A percentile compares a stretch with the other conserved stretches of the same genome.
Evolutionary conservation across 2,113 vertebrate genomes (phyloP).

Genomic region (Carollia perspicillata): DNA sequence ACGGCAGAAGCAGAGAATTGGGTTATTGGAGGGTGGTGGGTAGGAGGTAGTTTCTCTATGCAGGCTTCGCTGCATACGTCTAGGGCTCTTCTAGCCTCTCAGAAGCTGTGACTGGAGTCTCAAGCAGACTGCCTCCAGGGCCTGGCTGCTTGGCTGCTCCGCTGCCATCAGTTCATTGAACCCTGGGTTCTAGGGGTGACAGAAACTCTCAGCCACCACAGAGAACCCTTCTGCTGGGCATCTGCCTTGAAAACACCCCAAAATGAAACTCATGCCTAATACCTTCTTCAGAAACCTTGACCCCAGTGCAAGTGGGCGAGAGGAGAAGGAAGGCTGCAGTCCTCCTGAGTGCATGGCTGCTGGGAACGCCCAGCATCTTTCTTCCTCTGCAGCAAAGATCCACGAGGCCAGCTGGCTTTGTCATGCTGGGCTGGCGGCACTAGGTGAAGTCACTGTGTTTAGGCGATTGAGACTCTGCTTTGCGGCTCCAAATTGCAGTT

Average conservation of each 20-base stretch:
- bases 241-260: neutral
- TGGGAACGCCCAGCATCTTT: neutral
- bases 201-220: neutral
- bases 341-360: neutral
- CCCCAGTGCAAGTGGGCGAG: neutral
- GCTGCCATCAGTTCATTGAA: neutral
- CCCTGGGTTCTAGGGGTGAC: neutral
- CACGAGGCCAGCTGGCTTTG: slow-evolving; percentile 44
- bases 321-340: neutral
- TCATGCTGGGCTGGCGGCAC: slow-evolving; percentile 36
- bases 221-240: slow-evolving; percentile 44
- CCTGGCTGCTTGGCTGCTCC: neutral
- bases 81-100: neutral
- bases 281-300: slow-evolving; percentile 1
- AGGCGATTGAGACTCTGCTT: neutral
- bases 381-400: neutral
- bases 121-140: neutral
- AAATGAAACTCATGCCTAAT: neutral
- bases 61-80: neutral
- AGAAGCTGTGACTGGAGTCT: neutral
- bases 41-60: neutral
- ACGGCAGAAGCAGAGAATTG: neutral
- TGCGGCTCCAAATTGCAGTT: slow-evolving; percentile 37
- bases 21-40: neutral
- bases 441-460: neutral